These are phyloP conservation scores for Actinia equina DNA, from an alignment of 64 coral and sea anemone genomes.

Conservation along the genomic window DNA sequence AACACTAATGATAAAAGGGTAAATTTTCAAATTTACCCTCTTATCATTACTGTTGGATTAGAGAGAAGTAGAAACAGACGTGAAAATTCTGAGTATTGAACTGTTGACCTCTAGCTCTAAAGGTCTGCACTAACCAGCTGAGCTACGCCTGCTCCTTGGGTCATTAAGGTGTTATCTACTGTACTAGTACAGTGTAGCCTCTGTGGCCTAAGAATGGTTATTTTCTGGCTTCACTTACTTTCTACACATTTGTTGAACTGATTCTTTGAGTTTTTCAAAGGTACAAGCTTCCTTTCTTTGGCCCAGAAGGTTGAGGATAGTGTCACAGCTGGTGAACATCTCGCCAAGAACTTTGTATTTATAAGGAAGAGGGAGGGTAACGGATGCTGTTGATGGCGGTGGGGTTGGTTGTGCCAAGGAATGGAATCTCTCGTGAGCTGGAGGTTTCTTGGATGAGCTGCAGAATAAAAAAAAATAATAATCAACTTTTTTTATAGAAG, in stretches of 20 bases:
- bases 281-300: constrained; percentile 90
- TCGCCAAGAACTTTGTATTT: constrained; percentile 86
- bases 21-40: no score
- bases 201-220: no score
- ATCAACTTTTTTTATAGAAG: no score
- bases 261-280: constrained; percentile 83
- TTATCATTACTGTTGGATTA: no score
- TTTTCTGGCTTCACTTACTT: constrained; percentile 57
- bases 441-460: constrained; percentile 38
- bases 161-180: no score
- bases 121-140: no score
- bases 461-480: neutral
- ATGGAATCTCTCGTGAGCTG: constrained; percentile 87
- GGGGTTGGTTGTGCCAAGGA: constrained; percentile 49
- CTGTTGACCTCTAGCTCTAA: no score
- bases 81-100: no score
- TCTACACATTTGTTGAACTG: constrained; percentile 94
- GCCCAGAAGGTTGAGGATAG: constrained; percentile 76
- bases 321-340: constrained; percentile 84
- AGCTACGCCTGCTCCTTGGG: no score
- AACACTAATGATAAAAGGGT: no score
- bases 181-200: no score
- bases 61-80: no score
- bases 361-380: constrained; percentile 67
- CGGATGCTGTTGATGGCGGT: neutral